Evolutionary conservation across 1,140 invertebrate genomes (phyloP).

Genomic region (Araneus ventricosus): DNA sequence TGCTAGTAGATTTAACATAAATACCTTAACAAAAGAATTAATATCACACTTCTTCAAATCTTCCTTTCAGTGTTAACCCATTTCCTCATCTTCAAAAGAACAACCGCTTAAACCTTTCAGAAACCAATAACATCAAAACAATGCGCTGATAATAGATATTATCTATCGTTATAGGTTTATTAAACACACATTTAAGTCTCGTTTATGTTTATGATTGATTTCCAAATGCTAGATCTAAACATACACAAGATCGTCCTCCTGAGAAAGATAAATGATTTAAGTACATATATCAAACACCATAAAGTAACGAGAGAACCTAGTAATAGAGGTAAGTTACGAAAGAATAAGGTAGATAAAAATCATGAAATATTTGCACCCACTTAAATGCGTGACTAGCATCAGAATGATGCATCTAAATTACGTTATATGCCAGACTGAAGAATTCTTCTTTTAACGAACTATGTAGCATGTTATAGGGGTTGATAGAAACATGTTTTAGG

Average conservation of each 20-base stretch:
- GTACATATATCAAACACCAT: not conserved
- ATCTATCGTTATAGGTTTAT: not conserved
- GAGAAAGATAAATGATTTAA: not conserved
- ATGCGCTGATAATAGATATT: not conserved
- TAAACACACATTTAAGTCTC: not conserved
- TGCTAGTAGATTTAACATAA: too few relatives aligned
- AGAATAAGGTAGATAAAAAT: slow-evolving; percentile 13
- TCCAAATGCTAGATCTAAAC: not conserved
- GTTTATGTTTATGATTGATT: not conserved
- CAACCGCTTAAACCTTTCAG: too few relatives aligned
- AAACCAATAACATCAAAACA: not conserved
- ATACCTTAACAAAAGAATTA: too few relatives aligned
- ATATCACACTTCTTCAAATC: too few relatives aligned
- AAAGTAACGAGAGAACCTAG: not conserved
- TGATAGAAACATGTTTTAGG: not conserved
- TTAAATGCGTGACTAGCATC: not conserved
- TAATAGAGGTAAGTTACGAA: not conserved
- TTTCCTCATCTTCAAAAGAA: too few relatives aligned
- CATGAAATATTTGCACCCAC: not conserved
- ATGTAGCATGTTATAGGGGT: not conserved
- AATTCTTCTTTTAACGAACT: not conserved
- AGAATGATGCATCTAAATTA: not conserved
- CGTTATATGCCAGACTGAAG: not conserved
- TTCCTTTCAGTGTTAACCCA: too few relatives aligned
- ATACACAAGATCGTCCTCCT: not conserved